A percentile compares a stretch with the other conserved stretches of the same genome.
Conservation (phyloP, 2,113 vertebrate species). For the Poicephalus gulielmi region DNA sequence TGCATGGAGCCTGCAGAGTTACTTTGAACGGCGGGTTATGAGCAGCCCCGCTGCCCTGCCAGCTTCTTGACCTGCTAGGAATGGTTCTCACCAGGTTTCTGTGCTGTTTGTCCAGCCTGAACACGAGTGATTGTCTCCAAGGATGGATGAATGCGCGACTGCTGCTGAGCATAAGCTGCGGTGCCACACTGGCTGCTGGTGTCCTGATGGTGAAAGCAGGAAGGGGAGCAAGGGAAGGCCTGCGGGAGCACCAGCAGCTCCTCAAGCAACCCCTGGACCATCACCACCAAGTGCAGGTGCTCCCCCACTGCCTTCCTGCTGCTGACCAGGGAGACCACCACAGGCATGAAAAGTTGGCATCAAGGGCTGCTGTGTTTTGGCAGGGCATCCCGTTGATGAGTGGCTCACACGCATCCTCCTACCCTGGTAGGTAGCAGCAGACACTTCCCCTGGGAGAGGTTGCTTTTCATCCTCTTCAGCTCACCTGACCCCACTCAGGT, state of each 20-base stretch:
- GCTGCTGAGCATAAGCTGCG: neutral
- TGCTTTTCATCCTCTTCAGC: neutral
- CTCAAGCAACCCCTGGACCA: neutral
- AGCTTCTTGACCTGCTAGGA: neutral
- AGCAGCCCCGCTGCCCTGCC: neutral
- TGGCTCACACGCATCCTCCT: accelerated
- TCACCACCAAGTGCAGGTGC: accelerated
- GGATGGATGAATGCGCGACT: neutral
- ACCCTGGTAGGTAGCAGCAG: neutral
- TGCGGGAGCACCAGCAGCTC: accelerated
- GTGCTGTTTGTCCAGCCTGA: neutral
- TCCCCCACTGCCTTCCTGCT: neutral
- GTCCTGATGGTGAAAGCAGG: accelerated
- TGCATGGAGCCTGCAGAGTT: neutral
- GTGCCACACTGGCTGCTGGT: neutral
- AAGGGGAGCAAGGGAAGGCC: neutral
- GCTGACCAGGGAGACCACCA: neutral
- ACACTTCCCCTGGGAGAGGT: neutral
- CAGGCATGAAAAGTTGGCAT: accelerated
- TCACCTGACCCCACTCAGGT: neutral
- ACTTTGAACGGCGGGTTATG: neutral
- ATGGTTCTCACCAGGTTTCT: accelerated
- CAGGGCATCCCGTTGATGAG: neutral
- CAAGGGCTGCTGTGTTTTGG: neutral
- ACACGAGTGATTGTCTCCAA: accelerated